These are phyloP conservation scores for Graptemys geographica DNA, from an alignment of 2,797 vertebrate species.

Conservation along the genomic window DNA sequence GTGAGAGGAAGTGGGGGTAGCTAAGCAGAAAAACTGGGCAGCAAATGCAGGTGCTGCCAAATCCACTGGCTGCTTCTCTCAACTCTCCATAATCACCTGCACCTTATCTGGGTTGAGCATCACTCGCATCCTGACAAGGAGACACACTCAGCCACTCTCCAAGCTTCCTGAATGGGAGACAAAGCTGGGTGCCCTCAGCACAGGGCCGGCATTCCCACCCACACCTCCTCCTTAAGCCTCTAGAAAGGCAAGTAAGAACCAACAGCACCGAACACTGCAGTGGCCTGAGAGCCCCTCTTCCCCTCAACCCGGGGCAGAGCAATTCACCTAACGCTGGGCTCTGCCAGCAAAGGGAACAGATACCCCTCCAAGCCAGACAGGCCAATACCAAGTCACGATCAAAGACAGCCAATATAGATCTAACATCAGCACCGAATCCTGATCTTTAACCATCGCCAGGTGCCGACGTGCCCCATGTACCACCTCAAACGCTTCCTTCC, in stretches of 20 bases:
- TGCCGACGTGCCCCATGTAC: fast-evolving
- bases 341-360: fast-evolving
- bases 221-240: background rate
- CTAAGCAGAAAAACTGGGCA: background rate
- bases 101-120: background rate
- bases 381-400: background rate
- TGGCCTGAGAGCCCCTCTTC: background rate
- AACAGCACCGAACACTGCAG: fast-evolving
- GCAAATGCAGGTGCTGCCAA: background rate
- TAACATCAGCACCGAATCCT: background rate
- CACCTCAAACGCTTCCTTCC: background rate
- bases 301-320: background rate
- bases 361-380: background rate
- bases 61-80: background rate
- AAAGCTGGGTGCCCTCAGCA: background rate
- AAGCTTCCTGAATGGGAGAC: background rate
- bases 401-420: background rate
- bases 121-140: background rate
- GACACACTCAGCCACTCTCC: background rate
- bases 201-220: background rate
- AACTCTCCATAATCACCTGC: background rate
- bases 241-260: background rate
- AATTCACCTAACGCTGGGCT: background rate
- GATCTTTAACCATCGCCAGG: fast-evolving
- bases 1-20: background rate